phyloP scores from a whole-genome alignment of 2,888 invertebrate genomes.

The Microctonus hyperodae region DNA sequence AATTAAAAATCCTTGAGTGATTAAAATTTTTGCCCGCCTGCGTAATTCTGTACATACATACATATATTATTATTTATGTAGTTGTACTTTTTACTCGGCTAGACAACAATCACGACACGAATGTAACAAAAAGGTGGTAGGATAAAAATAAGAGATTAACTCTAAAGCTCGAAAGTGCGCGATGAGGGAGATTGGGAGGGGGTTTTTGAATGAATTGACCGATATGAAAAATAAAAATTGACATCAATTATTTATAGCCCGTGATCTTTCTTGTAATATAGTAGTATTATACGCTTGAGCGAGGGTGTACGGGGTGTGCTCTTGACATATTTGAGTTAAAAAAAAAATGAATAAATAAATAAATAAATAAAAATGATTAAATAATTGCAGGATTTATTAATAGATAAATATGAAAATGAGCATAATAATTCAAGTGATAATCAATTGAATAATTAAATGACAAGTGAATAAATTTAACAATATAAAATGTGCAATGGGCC shows the following conservation, averaged over 20 bases:
- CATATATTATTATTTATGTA: constrained; percentile 49
- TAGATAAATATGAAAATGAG: background rate
- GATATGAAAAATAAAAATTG: constrained; percentile 15
- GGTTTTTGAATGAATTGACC: constrained; percentile 14
- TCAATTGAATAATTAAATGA: background rate
- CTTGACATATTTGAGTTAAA: constrained; percentile 15
- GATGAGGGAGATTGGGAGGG: constrained; percentile 10
- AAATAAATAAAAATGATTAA: constrained; percentile 8
- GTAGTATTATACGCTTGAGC: constrained; percentile 39
- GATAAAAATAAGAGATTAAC: background rate
- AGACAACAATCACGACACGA: constrained; percentile 25
- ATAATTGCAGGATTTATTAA: constrained; percentile 1
- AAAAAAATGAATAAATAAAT: background rate
- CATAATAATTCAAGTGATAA: constrained; percentile 10
- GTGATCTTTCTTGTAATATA: constrained; percentile 41
- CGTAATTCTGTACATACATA: constrained; percentile 46
- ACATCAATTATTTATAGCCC: constrained; percentile 31
- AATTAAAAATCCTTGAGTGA: constrained; percentile 23
- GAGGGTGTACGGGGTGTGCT: constrained; percentile 18
- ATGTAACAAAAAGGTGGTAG: constrained; percentile 1
- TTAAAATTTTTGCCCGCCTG: constrained; percentile 29
- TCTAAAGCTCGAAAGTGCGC: background rate
- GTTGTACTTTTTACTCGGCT: constrained; percentile 38
- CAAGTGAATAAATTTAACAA: too few relatives aligned
- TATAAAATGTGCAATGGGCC: constrained; percentile 7